Conservation (phyloP, 2,113 vertebrate species). For the Natator depressus region DNA sequence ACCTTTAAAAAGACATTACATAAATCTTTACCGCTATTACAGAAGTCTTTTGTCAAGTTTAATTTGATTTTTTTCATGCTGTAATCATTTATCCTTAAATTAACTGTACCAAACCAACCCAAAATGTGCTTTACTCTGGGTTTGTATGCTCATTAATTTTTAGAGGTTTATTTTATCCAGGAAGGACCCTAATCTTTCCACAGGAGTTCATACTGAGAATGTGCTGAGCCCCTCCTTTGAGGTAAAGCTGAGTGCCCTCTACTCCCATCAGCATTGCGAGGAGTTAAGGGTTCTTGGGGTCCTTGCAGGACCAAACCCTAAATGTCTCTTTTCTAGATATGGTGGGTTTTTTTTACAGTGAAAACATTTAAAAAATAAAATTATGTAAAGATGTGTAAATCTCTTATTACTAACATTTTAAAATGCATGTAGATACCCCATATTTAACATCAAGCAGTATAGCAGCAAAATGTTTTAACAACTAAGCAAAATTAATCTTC, state of each 20-base stretch:
- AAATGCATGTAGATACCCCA: background rate
- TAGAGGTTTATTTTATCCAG: background rate
- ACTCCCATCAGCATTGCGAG: background rate
- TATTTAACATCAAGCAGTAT: background rate
- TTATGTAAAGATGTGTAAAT: background rate
- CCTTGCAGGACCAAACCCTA: background rate
- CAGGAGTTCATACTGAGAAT: background rate
- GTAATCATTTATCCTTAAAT: slow-evolving; percentile 32
- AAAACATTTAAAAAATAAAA: background rate
- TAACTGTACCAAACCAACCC: background rate
- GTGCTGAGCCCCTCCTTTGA: fast-evolving
- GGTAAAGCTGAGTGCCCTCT: background rate
- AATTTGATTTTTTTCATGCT: background rate
- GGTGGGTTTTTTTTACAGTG: background rate
- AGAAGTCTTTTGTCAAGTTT: slow-evolving; percentile 68
- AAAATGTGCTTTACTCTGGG: background rate
- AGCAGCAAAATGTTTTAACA: background rate
- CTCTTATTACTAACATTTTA: background rate
- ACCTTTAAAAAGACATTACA: slow-evolving; percentile 70
- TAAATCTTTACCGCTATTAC: slow-evolving; percentile 65
- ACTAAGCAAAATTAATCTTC: background rate
- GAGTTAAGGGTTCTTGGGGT: background rate
- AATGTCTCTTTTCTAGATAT: background rate
- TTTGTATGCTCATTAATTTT: background rate
- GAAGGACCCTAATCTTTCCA: background rate